These are phyloP conservation scores for Podarcis lilfordi DNA, from an alignment of 2,797 vertebrate species.

Conservation along the genomic window DNA sequence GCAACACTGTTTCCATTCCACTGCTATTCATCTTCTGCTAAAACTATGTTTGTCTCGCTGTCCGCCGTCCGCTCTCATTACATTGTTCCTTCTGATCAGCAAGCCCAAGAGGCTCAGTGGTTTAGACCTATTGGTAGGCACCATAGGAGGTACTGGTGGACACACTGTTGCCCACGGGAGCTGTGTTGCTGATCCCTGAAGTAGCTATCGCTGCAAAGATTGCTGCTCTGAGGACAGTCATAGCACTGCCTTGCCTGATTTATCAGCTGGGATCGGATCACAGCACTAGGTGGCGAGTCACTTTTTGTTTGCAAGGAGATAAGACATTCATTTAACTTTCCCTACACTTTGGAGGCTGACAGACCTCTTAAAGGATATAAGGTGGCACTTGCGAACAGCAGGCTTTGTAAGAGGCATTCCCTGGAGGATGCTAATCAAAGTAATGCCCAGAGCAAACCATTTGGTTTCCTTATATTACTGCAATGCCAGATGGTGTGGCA, in stretches of 20 bases:
- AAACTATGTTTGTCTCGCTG: too few relatives aligned
- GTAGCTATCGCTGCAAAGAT: not conserved
- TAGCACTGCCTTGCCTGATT: conserved; percentile 2
- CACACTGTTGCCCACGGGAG: too few relatives aligned
- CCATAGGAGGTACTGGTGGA: too few relatives aligned
- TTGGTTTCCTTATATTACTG: not conserved
- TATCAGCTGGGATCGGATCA: not conserved
- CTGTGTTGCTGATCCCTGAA: not conserved
- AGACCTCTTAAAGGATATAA: not conserved
- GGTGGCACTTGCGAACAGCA: not conserved
- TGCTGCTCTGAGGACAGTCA: conserved; percentile 1
- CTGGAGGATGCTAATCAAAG: not conserved
- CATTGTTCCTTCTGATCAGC: too few relatives aligned
- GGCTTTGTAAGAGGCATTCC: not conserved
- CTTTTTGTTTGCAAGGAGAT: conserved; percentile 1
- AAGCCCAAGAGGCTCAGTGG: too few relatives aligned
- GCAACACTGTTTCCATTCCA: too few relatives aligned
- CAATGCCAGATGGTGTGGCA: not conserved
- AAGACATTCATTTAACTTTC: not conserved
- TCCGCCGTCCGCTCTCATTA: too few relatives aligned
- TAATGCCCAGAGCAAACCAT: not conserved
- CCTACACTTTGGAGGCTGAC: not conserved
- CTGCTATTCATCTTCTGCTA: too few relatives aligned
- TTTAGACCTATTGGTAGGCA: too few relatives aligned
- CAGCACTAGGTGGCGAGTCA: not conserved